Evolutionary conservation across 2,888 invertebrate genomes (phyloP), one percentile per base, ranked within the genome.

Genomic region (Lithophane semibrunnea): DNA sequence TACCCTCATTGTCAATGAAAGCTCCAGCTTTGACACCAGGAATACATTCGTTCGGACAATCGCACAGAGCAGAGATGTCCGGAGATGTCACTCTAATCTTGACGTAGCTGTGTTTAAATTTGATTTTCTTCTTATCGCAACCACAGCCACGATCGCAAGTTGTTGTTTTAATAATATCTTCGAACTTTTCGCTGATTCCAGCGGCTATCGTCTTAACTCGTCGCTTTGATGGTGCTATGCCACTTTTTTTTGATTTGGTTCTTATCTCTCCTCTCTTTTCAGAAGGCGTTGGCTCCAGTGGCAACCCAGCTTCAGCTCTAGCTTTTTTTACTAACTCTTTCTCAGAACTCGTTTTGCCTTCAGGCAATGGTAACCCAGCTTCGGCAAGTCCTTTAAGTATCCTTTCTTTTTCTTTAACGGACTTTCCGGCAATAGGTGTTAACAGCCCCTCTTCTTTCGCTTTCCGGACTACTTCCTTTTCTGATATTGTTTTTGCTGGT

Each of bases 1-100:
- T 94, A 21, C 95, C 95, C 87, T 94, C 94, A 73, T 93, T 94
- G 75, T 94, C 94, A 44, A 92, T 92, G 70, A 94, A 92, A 0
- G 94, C 90, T 61, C 94, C 95, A 42, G 91, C 91, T 86, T 93
- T 93, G 1, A 95, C 92, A 0, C 94, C 92, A 52, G 94, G 94
- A 54, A 94, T 37, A 80, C 95, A 95, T 87, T 95, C 94, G 9
- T 94, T 88, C n/a, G 94, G 94, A 81, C 95, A 94, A 3, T 93
- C 91, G 69, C 94, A 95, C 29, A 94, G 74, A 0, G 94, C 93
- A 10, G 95, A 93, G 87, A 95, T 93, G 73, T 95, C 95, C 12
- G 95, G 95, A 44, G 95, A 94, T 56, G 95, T 94, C 0, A 95
- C 94, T 89, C 92, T 91, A 75, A 95, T 95, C 89, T 95, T 95